Base-by-base conservation (phyloP, 1,140 invertebrate genomes). In the Doryteuthis pealeii region DNA sequence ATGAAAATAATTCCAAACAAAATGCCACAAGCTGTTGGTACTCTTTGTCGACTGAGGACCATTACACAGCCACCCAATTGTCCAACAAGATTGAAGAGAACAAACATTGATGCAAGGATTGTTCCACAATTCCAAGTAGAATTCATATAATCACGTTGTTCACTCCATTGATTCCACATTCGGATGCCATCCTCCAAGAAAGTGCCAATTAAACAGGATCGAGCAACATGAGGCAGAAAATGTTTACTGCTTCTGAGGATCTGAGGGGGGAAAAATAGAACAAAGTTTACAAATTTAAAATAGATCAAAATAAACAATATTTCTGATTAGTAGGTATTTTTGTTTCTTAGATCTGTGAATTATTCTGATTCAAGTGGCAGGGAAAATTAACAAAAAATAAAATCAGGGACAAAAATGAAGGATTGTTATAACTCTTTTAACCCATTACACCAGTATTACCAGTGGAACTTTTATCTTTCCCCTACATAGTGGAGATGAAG, bases 161-260 rank as follows among this genome's bases (percentile, higher is more conserved):
- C 96, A 43, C 92, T 92, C 98, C 98, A 99, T 89, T 99, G 98
- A 82, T 95, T 93, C 93, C 95, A 99, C 98, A 99, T 99, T 77
- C 98, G 92, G 54, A 99, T 90, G 0, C 98, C 98, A 92, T 99
- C 98, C 90, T 99, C 98, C 35, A 99, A 91, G 90, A 99, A 99
- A 80, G 98, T 99, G 75, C 96, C 96, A 81, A 99, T 98, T n/a
- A 99, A 91, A 87, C 97, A 99, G 49, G 99, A 89, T 76, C 98
- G 91, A 4, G 98, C 98, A 70, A 99, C 90, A 76, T 97, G 98
- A 30, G 98, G 98, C 80, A 99, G 89, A 73, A 99, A 90, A 88
- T 96, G 92, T 89, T 99, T 99, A 69, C 94, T 93, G 89, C 95
- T 93, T 81, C 96, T 91, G 78, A 97, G 92, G 69, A 98, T 93